A percentile compares a stretch with the other conserved stretches of the same genome.
Conservation (phyloP, 2,113 vertebrate genomes). For the Archocentrus centrarchus region DNA sequence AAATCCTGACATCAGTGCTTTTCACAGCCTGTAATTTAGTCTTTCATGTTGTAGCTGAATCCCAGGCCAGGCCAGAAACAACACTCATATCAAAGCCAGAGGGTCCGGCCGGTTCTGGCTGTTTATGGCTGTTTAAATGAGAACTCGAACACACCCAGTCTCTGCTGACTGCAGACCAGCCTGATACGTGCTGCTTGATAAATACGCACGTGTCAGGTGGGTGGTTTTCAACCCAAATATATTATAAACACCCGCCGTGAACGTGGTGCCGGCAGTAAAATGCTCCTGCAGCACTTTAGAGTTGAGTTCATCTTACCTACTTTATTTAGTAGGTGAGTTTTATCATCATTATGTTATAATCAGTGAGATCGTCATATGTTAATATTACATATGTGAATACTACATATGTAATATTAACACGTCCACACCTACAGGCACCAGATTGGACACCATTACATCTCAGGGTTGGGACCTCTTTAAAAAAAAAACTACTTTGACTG, state of each 20-base stretch:
- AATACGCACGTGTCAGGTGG: neutral
- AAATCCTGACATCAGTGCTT: fast-evolving
- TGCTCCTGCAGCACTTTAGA: no score
- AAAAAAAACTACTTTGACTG: no score
- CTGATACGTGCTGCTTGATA: neutral
- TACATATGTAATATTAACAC: no score
- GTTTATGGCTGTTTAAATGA: conserved; percentile 18
- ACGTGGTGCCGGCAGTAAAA: fast-evolving
- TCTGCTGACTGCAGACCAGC: conserved; percentile 35
- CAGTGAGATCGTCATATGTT: no score
- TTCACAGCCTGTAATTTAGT: neutral
- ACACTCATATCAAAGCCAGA: neutral
- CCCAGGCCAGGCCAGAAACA: neutral
- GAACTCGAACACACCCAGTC: conserved; percentile 30
- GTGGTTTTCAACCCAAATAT: neutral
- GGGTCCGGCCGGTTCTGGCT: neutral
- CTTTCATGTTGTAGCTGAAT: neutral
- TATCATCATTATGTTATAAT: no score
- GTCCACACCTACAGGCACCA: no score
- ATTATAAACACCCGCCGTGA: neutral
- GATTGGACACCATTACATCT: no score
- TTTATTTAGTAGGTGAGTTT: no score
- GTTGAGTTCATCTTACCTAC: no score
- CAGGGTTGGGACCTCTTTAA: no score
- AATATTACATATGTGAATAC: no score